Conservation (phyloP, 2,797 vertebrate species). For the Miichthys miiuy region DNA sequence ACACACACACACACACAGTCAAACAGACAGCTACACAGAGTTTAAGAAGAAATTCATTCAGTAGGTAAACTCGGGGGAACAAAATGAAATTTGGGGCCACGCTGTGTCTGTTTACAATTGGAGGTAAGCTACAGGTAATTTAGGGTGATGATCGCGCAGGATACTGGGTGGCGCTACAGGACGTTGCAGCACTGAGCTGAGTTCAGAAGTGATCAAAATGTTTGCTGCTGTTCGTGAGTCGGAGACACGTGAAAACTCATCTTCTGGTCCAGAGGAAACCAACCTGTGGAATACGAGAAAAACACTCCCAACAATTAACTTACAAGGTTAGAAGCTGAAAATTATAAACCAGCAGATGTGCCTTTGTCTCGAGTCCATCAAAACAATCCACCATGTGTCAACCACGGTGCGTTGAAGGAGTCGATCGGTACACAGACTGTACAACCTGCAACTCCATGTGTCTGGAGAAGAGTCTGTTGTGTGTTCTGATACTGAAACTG, state of each 20-base stretch:
- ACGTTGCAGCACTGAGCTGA: slow-evolving; percentile 19
- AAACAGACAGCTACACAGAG: slow-evolving; percentile 28
- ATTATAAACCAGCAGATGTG: slow-evolving; percentile 60
- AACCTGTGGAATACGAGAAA: slow-evolving; percentile 52
- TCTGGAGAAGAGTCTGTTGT: slow-evolving; percentile 22
- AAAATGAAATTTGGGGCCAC: slow-evolving; percentile 35
- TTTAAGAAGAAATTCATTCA: slow-evolving; percentile 35
- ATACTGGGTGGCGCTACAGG: slow-evolving; percentile 21
- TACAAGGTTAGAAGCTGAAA: slow-evolving; percentile 45
- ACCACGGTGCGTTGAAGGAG: slow-evolving; percentile 26
- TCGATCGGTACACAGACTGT: slow-evolving; percentile 46
- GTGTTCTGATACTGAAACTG: slow-evolving; percentile 30
- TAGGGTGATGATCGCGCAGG: slow-evolving; percentile 11
- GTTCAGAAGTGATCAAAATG: slow-evolving; percentile 8
- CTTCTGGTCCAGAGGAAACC: slow-evolving; percentile 42
- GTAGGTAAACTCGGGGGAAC: slow-evolving; percentile 33
- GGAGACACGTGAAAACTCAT: slow-evolving; percentile 24
- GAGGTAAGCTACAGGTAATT: slow-evolving; percentile 42
- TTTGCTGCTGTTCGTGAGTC: slow-evolving; percentile 30
- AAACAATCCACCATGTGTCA: slow-evolving; percentile 22
- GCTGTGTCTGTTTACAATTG: slow-evolving; percentile 48
- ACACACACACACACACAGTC: slow-evolving; percentile 17
- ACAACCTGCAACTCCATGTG: slow-evolving; percentile 39
- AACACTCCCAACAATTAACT: slow-evolving; percentile 47
- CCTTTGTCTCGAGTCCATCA: slow-evolving; percentile 54